Base-by-base conservation (phyloP, 2,888 invertebrate species). In the Drepana falcataria region DNA sequence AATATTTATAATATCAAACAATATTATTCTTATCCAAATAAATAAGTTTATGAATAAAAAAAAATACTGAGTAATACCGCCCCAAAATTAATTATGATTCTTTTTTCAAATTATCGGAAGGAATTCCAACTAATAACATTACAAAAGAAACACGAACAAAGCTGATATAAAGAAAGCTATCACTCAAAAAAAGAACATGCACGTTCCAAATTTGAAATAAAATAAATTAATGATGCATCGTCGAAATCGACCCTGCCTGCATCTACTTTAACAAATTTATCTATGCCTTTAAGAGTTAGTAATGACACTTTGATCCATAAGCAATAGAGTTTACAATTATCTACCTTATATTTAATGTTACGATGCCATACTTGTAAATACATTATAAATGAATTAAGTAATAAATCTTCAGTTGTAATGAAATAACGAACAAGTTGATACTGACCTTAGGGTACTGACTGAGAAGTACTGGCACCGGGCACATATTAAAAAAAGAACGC, bases 141-240 rank as follows among this genome's bases (percentile, higher is more conserved):
- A 44, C 6, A 44, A 47, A 53, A n/a, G 35, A 37, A 53, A 49
- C 49, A 47, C 48, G 59, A 60, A 66, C 62, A 58, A 59, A 54
- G 58, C 33, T 63, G 63, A 59, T 59, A 37, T 51, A 65, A 66
- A 65, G 63, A 70, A 69, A 74, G 67, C 65, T 65, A 69, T 71
- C 69, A 69, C 55, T 70, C 64, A 63, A 74, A 64, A 68, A 69
- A 70, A 57, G 64, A 64, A 68, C 51, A 51, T 40, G 33, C 21
- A 61, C 62, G 61, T 69, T 73, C 66, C 65, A 71, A 66, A 57
- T 77, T 73, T 66, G 60, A 75, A 76, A 74, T 74, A 71, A 76
- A 73, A 73, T 70, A 59, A 77, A 78, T 73, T 72, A 74, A 77
- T 79, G 75, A 77, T 77, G 66, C 66, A 74, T 75, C 72, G 71